These are phyloP conservation scores for Dendropsophus ebraccatus DNA, from an alignment of 2,113 vertebrate genomes.

Conservation along the genomic window DNA sequence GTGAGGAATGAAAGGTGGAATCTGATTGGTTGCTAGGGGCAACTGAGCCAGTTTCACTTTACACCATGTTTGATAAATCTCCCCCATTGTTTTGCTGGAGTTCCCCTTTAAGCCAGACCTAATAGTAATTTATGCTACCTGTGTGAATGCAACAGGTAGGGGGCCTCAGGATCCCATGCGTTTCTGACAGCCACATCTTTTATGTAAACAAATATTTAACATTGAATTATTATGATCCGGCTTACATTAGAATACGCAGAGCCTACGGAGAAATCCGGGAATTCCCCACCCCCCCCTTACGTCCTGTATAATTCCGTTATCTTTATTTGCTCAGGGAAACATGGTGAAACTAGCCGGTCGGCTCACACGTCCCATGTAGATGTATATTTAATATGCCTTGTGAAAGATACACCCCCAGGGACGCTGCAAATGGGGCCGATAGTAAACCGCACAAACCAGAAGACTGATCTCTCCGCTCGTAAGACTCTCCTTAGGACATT, in stretches of 20 bases:
- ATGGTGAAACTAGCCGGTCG: conserved; percentile 8
- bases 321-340: conserved; percentile 14
- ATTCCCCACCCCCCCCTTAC: conserved; percentile 76
- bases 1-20: too few relatives aligned
- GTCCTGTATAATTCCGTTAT: conserved; percentile 65
- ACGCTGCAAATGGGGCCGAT: conserved; percentile 5
- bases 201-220: not conserved
- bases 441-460: not conserved
- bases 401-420: conserved; percentile 32
- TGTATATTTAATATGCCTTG: conserved; percentile 46
- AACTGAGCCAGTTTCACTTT: too few relatives aligned
- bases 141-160: not conserved
- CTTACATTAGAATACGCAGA: not conserved
- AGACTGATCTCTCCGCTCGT: not conserved
- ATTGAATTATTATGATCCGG: not conserved
- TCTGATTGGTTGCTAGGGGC: too few relatives aligned
- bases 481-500: not conserved
- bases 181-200: too few relatives aligned
- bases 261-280: not conserved
- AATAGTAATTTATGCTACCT: not conserved
- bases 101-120: too few relatives aligned
- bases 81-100: too few relatives aligned
- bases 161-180: too few relatives aligned
- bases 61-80: too few relatives aligned
- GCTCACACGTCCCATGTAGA: conserved; percentile 9